phyloP scores from a whole-genome alignment of 23 tunicate species.

The Corella eumyota region DNA sequence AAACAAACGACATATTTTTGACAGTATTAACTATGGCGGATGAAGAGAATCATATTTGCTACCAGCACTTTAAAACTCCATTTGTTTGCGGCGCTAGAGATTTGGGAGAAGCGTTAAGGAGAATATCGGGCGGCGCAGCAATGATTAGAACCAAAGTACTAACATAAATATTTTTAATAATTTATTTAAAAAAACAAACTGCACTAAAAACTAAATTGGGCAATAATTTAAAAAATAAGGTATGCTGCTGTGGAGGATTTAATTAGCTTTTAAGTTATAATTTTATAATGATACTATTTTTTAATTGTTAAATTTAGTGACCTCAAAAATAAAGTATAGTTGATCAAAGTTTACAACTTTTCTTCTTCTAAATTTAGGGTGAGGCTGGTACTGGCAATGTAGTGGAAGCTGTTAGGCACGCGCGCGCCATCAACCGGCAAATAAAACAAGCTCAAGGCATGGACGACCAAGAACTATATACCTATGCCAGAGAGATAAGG shows the following conservation, averaged over 20 bases:
- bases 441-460: slow-evolving; percentile 48
- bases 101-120: slow-evolving; percentile 77
- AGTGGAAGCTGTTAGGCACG: slow-evolving; percentile 86
- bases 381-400: slow-evolving; percentile 92
- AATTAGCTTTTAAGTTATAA: too few species aligned
- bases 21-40: slow-evolving; percentile 79
- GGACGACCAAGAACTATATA: slow-evolving; percentile 47
- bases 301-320: too few species aligned
- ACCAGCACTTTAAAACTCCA: slow-evolving; percentile 60
- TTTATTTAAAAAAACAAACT: not conserved
- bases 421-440: slow-evolving; percentile 63
- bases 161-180: not conserved
- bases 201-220: too few species aligned
- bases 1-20: too few species aligned
- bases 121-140: slow-evolving; percentile 85
- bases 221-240: too few species aligned
- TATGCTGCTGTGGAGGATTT: too few species aligned
- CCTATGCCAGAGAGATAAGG: slow-evolving; percentile 65
- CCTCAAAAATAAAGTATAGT: too few species aligned
- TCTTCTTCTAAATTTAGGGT: too few species aligned
- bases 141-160: slow-evolving; percentile 79
- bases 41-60: slow-evolving; percentile 71
- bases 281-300: too few species aligned
- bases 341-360: too few species aligned
- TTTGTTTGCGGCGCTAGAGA: slow-evolving; percentile 85